Evolutionary conservation across 1,140 invertebrate species (phyloP), one percentile per base, ranked within the genome.

Genomic region (Nixonia krombeini): DNA sequence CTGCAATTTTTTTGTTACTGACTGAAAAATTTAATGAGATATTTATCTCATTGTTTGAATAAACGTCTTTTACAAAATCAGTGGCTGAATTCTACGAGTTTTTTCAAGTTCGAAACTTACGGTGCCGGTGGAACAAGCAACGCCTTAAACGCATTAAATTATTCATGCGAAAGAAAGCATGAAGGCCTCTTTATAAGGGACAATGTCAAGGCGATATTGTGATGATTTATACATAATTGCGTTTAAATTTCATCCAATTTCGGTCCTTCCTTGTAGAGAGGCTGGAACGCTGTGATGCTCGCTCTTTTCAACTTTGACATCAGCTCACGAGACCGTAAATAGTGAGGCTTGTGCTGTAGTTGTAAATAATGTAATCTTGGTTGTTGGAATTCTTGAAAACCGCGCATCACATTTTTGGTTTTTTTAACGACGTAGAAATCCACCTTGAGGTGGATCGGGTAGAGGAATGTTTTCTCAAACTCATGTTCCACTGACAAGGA

Each of bases 351-450:
- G 38, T 69, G 49, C 62, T 17, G 59, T 69, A 64, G 59, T 63
- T 70, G 66, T 64, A 70, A 59, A 70, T 70, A 70, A 45, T 55
- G 57, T 63, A 52, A 51, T 58, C 63, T 70, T 47, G 58, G 58
- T 63, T 63, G 55, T 69, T 63, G 44, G 56, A 59, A 59, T 69
- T 55, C 35, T 59, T 33, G 6, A 61, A 21, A 58, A 49, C 45
- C 53, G 44, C 40, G 37, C 40, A 69, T 59, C 53, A 58, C 38
- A 45, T 40, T 64, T 64, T 64, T 57, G 58, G 55, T 70, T 64
- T 31, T 70, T 70, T 70, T 70, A 46, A 31, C 59, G 53, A 69
- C 50, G 58, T 69, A 69, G 66, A 69, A 69, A 50, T 69, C 66
- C 51, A 44, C 33, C 44, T 41, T 10, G 18, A 13, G 42, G 38